Evolutionary conservation across 2,888 invertebrate genomes (phyloP).

Genomic region (Ypsolopha scabrella): DNA sequence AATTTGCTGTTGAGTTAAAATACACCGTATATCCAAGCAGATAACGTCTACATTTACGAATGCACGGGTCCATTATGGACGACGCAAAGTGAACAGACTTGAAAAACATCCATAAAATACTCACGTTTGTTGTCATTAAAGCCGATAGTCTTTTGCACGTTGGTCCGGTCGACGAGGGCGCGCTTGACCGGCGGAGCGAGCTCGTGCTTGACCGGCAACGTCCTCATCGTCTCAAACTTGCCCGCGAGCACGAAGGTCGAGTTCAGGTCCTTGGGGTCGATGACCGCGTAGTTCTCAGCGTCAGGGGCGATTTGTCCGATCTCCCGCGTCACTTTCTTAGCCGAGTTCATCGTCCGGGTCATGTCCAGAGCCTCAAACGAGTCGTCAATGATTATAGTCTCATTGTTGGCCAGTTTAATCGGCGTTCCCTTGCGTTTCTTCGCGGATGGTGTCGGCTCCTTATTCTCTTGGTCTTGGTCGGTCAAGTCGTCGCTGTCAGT

Average conservation of each 20-base stretch:
- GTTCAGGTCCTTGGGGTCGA: slow-evolving; percentile 50
- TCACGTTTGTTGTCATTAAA: slow-evolving; percentile 42
- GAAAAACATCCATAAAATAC: slow-evolving; percentile 1
- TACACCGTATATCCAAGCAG: neutral
- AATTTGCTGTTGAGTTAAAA: neutral
- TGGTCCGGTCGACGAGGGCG: slow-evolving; percentile 46
- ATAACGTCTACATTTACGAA: neutral
- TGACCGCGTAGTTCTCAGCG: slow-evolving; percentile 32
- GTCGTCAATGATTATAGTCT: slow-evolving; percentile 55
- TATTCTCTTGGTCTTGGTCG: slow-evolving; percentile 34
- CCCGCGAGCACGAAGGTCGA: slow-evolving; percentile 56
- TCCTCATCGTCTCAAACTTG: slow-evolving; percentile 33
- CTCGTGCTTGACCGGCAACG: slow-evolving; percentile 18
- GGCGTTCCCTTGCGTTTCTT: slow-evolving; percentile 56
- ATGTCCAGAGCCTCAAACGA: slow-evolving; percentile 46
- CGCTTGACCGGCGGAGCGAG: slow-evolving; percentile 24
- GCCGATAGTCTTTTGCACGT: slow-evolving; percentile 34
- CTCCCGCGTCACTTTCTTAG: slow-evolving; percentile 46
- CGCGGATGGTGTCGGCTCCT: slow-evolving; percentile 22
- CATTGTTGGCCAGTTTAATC: slow-evolving; percentile 43
- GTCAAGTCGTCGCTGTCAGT: slow-evolving; percentile 49
- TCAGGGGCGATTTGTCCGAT: slow-evolving; percentile 20
- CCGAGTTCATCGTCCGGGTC: slow-evolving; percentile 36
- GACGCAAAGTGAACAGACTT: neutral
- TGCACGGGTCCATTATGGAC: neutral